phyloP scores from a whole-genome alignment of 2,888 invertebrate species.

The Callyntrura sp. region DNA sequence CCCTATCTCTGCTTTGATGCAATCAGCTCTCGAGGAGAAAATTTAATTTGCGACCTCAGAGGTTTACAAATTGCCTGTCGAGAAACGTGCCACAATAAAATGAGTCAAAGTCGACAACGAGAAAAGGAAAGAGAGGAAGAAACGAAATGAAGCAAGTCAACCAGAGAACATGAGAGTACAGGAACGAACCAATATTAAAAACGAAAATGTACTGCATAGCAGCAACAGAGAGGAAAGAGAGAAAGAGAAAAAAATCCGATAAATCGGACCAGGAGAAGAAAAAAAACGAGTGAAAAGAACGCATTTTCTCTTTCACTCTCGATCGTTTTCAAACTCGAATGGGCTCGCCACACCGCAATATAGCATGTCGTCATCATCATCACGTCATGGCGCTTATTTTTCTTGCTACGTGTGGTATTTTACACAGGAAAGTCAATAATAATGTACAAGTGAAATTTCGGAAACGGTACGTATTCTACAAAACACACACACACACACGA shows the following conservation, averaged over 20 bases:
- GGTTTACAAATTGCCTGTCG: conserved; percentile 84
- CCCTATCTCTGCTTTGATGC: conserved; percentile 70
- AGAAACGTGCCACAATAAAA: conserved; percentile 82
- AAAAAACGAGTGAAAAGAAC: conserved; percentile 65
- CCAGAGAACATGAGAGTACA: no score
- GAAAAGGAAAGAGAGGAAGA: no score
- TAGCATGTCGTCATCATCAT: conserved; percentile 20
- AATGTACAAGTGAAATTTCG: conserved; percentile 18
- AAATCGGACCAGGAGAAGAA: conserved; percentile 43
- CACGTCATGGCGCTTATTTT: conserved; percentile 34
- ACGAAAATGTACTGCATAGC: conserved; percentile 44
- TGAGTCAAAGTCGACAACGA: no score
- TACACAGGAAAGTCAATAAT: not conserved
- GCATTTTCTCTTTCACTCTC: conserved; percentile 65
- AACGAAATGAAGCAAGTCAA: conserved; percentile 78
- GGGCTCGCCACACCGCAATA: conserved; percentile 55
- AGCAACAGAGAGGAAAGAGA: conserved; percentile 65
- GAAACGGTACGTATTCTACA: not conserved
- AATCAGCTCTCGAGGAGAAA: conserved; percentile 82
- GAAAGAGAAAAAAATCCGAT: no score
- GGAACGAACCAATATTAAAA: conserved; percentile 60
- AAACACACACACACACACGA: no score
- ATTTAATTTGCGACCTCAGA: conserved; percentile 84
- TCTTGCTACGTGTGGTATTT: not conserved
- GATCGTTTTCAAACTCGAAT: conserved; percentile 69